phyloP scores from a whole-genome alignment of 1,140 invertebrate species.

The Psix sp. region DNA sequence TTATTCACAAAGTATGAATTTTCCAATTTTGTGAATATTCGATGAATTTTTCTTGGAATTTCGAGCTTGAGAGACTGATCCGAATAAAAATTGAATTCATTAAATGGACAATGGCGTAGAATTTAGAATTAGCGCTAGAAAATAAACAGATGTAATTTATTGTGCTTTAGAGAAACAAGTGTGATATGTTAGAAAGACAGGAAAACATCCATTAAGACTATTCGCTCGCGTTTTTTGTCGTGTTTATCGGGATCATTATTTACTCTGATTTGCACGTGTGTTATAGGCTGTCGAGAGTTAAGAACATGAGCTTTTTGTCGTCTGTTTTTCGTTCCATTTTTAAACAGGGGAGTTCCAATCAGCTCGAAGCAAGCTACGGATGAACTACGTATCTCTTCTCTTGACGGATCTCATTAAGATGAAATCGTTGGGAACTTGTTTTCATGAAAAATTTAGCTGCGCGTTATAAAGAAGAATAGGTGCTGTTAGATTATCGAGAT shows the following conservation, averaged over 20 bases:
- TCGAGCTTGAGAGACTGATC: too few relatives aligned
- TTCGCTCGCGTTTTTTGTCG: slow-evolving; percentile 9
- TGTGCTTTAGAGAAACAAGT: too few relatives aligned
- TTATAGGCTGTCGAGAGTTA: slow-evolving; percentile 19
- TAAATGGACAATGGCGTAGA: too few relatives aligned
- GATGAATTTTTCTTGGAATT: too few relatives aligned
- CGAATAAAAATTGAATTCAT: too few relatives aligned
- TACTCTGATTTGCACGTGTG: slow-evolving; percentile 25
- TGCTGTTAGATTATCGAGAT: slow-evolving; percentile 43
- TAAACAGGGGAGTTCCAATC: slow-evolving; percentile 43
- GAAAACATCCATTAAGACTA: not conserved
- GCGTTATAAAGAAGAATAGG: slow-evolving; percentile 49
- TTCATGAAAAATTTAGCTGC: slow-evolving; percentile 53
- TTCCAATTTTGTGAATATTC: too few relatives aligned
- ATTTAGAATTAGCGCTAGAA: too few relatives aligned
- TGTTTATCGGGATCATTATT: slow-evolving; percentile 34
- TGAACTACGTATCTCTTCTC: slow-evolving; percentile 54
- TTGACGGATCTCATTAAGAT: slow-evolving; percentile 59
- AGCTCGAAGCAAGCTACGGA: slow-evolving; percentile 47
- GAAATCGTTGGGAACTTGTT: slow-evolving; percentile 56
- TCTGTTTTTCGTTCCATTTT: slow-evolving; percentile 36
- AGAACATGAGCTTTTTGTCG: slow-evolving; percentile 33
- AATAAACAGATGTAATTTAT: too few relatives aligned
- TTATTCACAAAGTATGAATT: too few relatives aligned
- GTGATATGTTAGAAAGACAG: not conserved